Evolutionary conservation across 2,113 vertebrate species (phyloP), one percentile per base, ranked within the genome.

Genomic region (Saccopteryx leptura): DNA sequence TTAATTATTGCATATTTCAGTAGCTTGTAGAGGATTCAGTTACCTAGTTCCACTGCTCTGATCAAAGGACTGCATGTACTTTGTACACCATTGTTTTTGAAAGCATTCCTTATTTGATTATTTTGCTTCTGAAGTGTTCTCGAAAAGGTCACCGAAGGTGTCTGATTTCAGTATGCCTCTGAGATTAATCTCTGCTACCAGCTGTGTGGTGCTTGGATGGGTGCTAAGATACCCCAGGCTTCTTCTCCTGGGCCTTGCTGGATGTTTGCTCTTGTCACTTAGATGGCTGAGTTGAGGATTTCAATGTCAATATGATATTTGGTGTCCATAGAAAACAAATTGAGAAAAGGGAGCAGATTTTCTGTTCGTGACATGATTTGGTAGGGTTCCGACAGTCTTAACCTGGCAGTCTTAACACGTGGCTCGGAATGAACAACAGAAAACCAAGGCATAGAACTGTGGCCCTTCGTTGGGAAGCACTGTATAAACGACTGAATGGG

Each of bases 91-190:
- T 96, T 96, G 96, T 96, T 95, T 84, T 58, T 84, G 91, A 96
- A 96, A 97, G 91, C 95, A 87, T 95, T 97, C 97, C 94, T 97
- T 56, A n/a, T 95, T 84, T 89, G 97, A 85, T 92, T 92, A 93
- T 91, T 92, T 75, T 61, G 95, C 95, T 97, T 95, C 95, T 97
- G 94, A 83, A 95, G 69, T 92, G 90, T 33, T 86, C 88, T 93
- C 18, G 63, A 5, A 48, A 90, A 97, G 94, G 94, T 96, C 93
- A 93, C 94, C 24, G 19, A 24, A 83, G 50, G 88, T 85, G 84
- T 72, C 94, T 76, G 69, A 91, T 95, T 92, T 90, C 89, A 74
- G 80, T 66, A 2, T 19, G 79, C 75, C 75, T 96, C 85, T 68
- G 82, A 69, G 79, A 87, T 26, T 76, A 63, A 66, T n/a, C 92